Conservation (phyloP, 2,888 invertebrate species). For the Thalpophila matura region DNA sequence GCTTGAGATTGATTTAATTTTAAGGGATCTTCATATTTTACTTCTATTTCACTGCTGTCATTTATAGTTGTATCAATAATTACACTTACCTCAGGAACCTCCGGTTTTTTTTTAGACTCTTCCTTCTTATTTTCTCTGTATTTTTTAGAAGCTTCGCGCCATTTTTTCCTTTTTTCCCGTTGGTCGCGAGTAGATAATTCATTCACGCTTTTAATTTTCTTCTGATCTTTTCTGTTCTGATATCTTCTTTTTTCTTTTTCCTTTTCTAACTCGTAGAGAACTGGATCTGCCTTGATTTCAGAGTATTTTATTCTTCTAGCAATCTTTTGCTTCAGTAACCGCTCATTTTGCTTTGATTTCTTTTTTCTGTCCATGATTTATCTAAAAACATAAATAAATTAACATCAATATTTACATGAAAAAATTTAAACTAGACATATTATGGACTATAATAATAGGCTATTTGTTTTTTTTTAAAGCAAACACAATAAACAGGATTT, state of each 20-base stretch:
- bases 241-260: conserved; percentile 2
- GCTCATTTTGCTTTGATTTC: background rate
- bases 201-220: conserved; percentile 2
- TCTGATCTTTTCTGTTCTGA: background rate
- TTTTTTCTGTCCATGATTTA: conserved; percentile 4
- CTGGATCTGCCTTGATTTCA: conserved; percentile 4
- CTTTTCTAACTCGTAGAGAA: conserved; percentile 3
- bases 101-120: background rate
- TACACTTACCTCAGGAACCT: background rate
- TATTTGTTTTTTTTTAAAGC: background rate
- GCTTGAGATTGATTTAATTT: conserved; percentile 1
- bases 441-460: background rate
- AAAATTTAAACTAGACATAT: background rate
- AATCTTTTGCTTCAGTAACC: background rate
- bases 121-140: background rate
- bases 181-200: background rate
- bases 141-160: background rate
- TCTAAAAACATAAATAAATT: background rate
- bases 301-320: conserved; percentile 2
- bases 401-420: background rate
- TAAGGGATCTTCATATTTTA: background rate
- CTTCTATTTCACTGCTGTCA: background rate
- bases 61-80: background rate
- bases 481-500: background rate
- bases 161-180: background rate